phyloP scores from a whole-genome alignment of 2,113 vertebrate genomes.

The Mobula birostris region DNA sequence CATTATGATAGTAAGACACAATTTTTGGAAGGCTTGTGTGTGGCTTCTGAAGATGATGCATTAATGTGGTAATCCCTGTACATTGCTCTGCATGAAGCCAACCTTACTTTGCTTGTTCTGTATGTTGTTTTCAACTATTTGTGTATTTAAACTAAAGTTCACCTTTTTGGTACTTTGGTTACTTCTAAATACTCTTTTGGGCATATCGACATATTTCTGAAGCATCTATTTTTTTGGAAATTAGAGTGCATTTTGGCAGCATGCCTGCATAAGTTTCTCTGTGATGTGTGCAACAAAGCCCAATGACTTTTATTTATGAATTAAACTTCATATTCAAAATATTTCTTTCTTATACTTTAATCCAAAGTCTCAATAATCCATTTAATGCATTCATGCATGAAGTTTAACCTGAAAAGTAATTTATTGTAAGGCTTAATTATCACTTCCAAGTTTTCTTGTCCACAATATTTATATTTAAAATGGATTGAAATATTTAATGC shows the following conservation, averaged over 20 bases:
- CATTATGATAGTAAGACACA: background rate
- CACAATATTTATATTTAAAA: background rate
- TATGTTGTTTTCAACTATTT: constrained; percentile 12
- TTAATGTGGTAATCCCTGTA: background rate
- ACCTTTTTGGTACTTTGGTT: background rate
- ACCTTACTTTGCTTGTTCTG: background rate
- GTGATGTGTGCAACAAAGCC: background rate
- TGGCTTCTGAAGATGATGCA: background rate
- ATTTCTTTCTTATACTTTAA: background rate
- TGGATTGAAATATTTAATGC: background rate
- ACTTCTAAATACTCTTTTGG: background rate
- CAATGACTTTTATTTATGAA: background rate
- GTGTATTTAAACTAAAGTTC: background rate
- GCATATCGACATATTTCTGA: background rate
- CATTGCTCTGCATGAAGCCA: background rate
- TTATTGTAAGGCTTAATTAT: background rate
- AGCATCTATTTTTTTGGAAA: constrained; percentile 6
- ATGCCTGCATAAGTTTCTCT: background rate
- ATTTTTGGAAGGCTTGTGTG: background rate
- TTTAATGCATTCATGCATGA: background rate
- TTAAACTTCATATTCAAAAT: background rate
- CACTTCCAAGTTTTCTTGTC: background rate
- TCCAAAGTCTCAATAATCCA: background rate
- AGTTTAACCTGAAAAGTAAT: background rate
- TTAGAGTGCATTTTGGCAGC: background rate